Conservation (phyloP, 2,113 vertebrate species). For the Uria aalge region DNA sequence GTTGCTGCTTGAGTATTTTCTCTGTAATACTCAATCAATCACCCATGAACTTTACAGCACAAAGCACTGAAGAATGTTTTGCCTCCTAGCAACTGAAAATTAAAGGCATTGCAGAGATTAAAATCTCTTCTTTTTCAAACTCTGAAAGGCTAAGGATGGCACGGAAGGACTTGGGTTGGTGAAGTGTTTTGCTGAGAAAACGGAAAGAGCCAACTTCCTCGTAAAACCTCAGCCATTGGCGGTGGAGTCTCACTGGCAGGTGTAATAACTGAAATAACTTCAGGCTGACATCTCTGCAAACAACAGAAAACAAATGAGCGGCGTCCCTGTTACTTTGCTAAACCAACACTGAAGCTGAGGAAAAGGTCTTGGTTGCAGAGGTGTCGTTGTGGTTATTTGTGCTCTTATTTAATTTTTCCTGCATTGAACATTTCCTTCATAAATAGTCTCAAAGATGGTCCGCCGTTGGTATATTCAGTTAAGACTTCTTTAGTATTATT, state of each 20-base stretch:
- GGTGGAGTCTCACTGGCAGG: neutral
- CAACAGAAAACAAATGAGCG: neutral
- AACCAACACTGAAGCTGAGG: fast-evolving
- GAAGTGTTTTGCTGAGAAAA: neutral
- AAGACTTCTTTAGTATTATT: neutral
- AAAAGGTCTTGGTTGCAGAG: neutral
- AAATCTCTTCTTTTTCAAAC: neutral
- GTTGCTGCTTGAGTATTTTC: neutral
- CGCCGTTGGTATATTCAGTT: neutral
- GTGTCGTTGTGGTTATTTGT: neutral
- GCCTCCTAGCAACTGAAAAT: neutral
- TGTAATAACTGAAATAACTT: neutral
- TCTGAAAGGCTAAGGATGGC: neutral
- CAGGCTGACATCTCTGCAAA: neutral
- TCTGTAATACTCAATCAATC: neutral
- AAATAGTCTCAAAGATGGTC: neutral
- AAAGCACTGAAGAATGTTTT: neutral
- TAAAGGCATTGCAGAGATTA: neutral
- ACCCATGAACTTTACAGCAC: neutral
- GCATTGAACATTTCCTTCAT: neutral
- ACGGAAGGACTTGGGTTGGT: neutral
- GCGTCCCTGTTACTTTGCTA: neutral
- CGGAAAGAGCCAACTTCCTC: neutral
- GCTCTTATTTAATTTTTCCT: neutral
- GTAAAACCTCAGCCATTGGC: neutral